phyloP scores from a whole-genome alignment of 1,140 invertebrate species.

The Ectropis grisescens region DNA sequence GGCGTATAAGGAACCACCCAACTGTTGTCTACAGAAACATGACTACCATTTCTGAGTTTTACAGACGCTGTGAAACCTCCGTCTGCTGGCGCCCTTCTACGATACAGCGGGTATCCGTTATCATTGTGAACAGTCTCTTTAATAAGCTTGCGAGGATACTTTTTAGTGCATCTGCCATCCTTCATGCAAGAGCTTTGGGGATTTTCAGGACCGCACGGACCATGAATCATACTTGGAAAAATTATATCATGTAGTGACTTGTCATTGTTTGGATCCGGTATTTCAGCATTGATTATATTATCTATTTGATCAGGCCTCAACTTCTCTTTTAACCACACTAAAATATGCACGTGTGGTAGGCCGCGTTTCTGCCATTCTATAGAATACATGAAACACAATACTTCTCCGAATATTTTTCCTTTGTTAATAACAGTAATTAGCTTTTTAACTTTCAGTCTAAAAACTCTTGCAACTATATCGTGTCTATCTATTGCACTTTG shows the following conservation, averaged over 20 bases:
- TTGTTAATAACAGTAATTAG: constrained; percentile 26
- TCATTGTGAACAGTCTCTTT: constrained; percentile 26
- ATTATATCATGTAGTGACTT: constrained; percentile 23
- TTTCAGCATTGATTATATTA: constrained; percentile 24
- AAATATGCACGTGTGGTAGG: constrained; percentile 43
- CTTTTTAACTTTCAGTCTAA: constrained; percentile 49
- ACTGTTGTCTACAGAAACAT: constrained; percentile 15
- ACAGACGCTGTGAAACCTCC: constrained; percentile 12
- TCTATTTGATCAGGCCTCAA: constrained; percentile 15
- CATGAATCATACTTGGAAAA: neutral
- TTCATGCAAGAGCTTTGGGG: constrained; percentile 27
- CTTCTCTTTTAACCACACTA: constrained; percentile 4
- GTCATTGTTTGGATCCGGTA: constrained; percentile 32
- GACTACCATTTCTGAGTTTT: constrained; percentile 12
- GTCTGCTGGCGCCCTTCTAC: constrained; percentile 16
- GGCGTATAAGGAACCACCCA: constrained; percentile 53
- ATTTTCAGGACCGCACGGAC: constrained; percentile 40
- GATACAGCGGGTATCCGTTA: constrained; percentile 56
- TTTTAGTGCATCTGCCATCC: constrained; percentile 40
- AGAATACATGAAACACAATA: constrained; percentile 33
- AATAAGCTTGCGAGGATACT: constrained; percentile 33
- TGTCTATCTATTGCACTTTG: constrained; percentile 29
- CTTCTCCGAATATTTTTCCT: constrained; percentile 29
- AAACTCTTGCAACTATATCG: constrained; percentile 61
- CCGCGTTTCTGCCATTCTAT: no score